These are phyloP conservation scores for Chaetops frenatus DNA, from an alignment of 2,113 vertebrate species.

Conservation along the genomic window DNA sequence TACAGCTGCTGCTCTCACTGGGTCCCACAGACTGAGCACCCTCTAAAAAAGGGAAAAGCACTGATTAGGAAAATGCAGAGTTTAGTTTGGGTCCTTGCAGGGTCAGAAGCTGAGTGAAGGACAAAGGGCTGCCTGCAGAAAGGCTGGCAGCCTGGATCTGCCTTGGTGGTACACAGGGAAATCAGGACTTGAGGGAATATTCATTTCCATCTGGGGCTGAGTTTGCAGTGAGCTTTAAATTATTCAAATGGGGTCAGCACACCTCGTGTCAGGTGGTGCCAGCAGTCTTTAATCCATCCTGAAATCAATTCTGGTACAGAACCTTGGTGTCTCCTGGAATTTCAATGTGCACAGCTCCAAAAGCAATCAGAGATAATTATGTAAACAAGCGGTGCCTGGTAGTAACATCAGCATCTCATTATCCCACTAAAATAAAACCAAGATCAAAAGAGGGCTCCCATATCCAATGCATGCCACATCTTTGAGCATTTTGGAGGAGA, in stretches of 20 bases:
- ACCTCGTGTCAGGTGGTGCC: not conserved
- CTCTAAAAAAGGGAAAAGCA: not conserved
- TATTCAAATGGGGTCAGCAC: not conserved
- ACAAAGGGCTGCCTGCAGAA: not conserved
- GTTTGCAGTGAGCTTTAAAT: not conserved
- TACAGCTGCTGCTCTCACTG: not conserved
- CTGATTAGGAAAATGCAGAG: not conserved
- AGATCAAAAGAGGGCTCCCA: slow-evolving; percentile 25
- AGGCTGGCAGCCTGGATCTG: not conserved
- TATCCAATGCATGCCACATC: not conserved
- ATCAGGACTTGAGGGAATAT: not conserved
- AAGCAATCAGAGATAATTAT: slow-evolving; percentile 48
- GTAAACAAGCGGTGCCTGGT: slow-evolving; percentile 27
- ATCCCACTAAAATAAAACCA: slow-evolving; percentile 9
- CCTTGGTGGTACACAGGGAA: not conserved
- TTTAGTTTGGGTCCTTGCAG: not conserved
- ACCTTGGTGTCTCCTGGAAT: not conserved
- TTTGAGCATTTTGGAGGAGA: slow-evolving; percentile 9
- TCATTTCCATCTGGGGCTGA: not conserved
- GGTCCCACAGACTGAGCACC: not conserved
- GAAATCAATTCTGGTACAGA: not conserved
- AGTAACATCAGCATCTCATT: slow-evolving; percentile 40
- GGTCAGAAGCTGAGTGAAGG: not conserved
- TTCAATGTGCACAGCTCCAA: not conserved
- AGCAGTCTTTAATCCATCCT: not conserved